Conservation (phyloP, 2,888 invertebrate species). For the Aphidoletes aphidimyza region DNA sequence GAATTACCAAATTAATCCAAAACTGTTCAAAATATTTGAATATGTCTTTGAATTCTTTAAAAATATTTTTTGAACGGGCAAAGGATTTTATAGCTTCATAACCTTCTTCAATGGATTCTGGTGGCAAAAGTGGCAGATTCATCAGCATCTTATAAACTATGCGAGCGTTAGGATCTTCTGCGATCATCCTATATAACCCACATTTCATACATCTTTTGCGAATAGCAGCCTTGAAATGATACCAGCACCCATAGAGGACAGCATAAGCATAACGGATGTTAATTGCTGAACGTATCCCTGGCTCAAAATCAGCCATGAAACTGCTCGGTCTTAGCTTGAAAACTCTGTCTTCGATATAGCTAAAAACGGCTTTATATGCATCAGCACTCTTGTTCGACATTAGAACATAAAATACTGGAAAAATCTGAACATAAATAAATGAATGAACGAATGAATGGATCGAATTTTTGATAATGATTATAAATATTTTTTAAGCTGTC, state of each 20-base stretch:
- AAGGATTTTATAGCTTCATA: neutral
- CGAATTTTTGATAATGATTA: neutral
- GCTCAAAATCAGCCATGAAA: neutral
- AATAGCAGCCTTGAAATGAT: neutral
- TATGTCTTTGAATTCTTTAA: neutral
- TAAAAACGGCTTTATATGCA: neutral
- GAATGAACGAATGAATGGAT: neutral
- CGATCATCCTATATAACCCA: neutral
- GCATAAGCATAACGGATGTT: neutral
- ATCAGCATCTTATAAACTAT: neutral
- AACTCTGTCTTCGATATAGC: neutral
- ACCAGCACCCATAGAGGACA: neutral
- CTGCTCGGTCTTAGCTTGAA: neutral
- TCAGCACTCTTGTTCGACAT: neutral
- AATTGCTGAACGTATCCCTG: neutral
- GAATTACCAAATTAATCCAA: neutral
- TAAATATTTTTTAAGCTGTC: too few species aligned
- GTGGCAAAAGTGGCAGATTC: neutral
- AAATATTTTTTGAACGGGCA: neutral
- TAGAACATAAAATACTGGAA: neutral
- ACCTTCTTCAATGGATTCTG: neutral
- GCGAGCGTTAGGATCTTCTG: neutral
- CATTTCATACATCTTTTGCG: neutral
- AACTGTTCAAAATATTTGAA: neutral
- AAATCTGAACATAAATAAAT: neutral